phyloP scores from a whole-genome alignment of 2,888 invertebrate species.

The Idaea biselata region DNA sequence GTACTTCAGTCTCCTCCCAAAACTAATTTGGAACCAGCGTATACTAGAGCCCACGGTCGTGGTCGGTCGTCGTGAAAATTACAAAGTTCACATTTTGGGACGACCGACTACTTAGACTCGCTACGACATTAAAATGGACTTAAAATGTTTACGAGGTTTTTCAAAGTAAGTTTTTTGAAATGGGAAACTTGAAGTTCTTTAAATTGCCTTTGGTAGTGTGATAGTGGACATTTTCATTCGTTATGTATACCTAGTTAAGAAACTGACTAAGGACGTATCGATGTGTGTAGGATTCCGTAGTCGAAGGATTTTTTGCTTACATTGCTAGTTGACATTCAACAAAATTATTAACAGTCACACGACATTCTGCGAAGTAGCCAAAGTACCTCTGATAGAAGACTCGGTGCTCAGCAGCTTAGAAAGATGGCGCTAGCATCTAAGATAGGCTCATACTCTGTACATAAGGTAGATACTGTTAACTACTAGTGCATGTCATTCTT shows the following conservation, averaged over 20 bases:
- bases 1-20: constrained; percentile 47
- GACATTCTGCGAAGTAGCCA: constrained; percentile 95
- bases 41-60: constrained; percentile 6
- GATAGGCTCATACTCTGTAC: constrained; percentile 52
- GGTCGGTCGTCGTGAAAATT: constrained; percentile 41
- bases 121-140: constrained; percentile 14
- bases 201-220: background rate
- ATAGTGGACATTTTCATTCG: background rate
- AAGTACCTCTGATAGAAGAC: constrained; percentile 83
- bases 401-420: constrained; percentile 60
- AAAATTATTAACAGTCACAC: no score
- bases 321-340: no score
- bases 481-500: no score
- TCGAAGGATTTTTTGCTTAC: no score
- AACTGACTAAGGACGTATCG: no score
- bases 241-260: no score
- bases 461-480: constrained; percentile 31
- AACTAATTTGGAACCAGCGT: constrained; percentile 55
- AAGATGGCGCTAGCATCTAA: constrained; percentile 46
- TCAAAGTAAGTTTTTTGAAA: no score
- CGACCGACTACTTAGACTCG: constrained; percentile 21
- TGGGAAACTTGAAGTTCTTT: background rate
- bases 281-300: no score
- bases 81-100: constrained; percentile 42
- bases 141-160: constrained; percentile 9